Evolutionary conservation across 2,797 vertebrate genomes (phyloP), one percentile per base, ranked within the genome.

Genomic region (Ispidina lecontei): DNA sequence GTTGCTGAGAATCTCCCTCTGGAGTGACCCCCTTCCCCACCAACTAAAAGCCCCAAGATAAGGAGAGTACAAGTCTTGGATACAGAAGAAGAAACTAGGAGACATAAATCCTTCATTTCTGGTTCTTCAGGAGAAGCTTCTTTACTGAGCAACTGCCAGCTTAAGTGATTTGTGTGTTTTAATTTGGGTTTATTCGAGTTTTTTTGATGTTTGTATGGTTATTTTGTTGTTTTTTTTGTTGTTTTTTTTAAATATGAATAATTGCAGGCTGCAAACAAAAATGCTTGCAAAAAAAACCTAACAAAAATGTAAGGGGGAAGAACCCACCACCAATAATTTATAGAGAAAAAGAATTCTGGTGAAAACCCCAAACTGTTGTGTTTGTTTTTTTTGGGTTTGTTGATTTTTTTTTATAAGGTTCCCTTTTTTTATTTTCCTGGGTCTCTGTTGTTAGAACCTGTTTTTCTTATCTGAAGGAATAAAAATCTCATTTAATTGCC

Each of bases 381-480:
- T 49, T 26, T 49, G 25, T 49, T 49, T 7, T 7, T 49, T 47
- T 26, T 47, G 13, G 22, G 22, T 23, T 23, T 49, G 16, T 31
- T 19, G 17, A n/a, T n/a, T 2, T 3, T 11, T 21, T 59, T 35
- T 55, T 52, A 78, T 17, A 28, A 55, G 22, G 2, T 55, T 75
- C 41, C 2, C 19, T 5, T 76, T 83, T 68, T 44, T 25, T 28
- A 17, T 25, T 51, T 49, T 2, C 31, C 70, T 54, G 9, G 9
- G 22, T 58, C 46, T 46, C 4, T 44, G n/a, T 43, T 64, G 28
- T 10, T 83, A 62, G 68, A 82, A 76, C 41, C 3, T 3, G 10
- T 64, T 79, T 73, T n/a, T 35, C 44, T 93, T 89, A 69, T 82
- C 78, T 63, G 56, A 47, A 76, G 56, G 60, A 52, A 28, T 52